These are phyloP conservation scores for Aelia acuminata DNA, from an alignment of 2,888 invertebrate genomes.

Conservation along the genomic window DNA sequence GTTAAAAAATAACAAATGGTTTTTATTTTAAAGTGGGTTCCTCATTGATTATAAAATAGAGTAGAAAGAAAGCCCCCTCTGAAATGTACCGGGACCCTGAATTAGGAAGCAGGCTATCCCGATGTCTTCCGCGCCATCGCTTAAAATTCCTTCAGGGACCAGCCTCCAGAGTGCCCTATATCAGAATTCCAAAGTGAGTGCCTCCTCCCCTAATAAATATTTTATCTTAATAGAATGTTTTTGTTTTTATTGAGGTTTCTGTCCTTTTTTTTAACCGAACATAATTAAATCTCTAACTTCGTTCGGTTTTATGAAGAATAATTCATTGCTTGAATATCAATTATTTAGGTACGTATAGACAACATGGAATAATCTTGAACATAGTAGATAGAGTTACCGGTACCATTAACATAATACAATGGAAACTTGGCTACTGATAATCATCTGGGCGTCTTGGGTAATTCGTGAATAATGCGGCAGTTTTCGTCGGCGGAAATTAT, in stretches of 20 bases:
- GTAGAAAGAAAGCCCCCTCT: background rate
- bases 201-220: background rate
- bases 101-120: background rate
- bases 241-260: background rate
- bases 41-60: background rate
- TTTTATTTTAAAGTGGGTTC: too few relatives aligned
- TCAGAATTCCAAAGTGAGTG: background rate
- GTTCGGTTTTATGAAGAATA: too few relatives aligned
- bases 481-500: too few relatives aligned
- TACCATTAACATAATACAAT: too few relatives aligned
- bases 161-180: background rate
- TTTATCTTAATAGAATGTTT: background rate
- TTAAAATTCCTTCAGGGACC: slow-evolving; percentile 11
- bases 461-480: too few relatives aligned
- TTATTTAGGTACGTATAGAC: background rate
- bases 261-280: background rate
- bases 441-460: too few relatives aligned
- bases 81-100: background rate
- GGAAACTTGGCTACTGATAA: too few relatives aligned
- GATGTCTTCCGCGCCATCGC: background rate
- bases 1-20: too few relatives aligned
- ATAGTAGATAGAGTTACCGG: too few relatives aligned
- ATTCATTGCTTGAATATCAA: too few relatives aligned
- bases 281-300: background rate
- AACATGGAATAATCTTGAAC: too few relatives aligned